Evolutionary conservation across 2,797 vertebrate genomes (phyloP).

Genomic region (Rhincodon typus): DNA sequence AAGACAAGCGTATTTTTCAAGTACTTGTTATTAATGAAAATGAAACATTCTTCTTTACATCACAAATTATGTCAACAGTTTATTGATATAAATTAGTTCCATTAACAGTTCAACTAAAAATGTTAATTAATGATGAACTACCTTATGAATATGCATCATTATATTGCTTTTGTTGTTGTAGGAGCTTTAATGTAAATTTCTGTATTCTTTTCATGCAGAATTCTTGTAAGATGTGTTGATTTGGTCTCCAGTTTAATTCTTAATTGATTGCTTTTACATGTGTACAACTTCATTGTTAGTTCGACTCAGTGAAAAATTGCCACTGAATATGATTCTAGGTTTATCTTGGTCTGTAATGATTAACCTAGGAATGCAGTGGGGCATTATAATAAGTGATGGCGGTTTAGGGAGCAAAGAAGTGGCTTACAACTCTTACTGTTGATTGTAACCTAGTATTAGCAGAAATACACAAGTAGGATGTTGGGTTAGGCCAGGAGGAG

Average conservation of each 20-base stretch:
- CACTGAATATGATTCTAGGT: background rate
- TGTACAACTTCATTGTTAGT: background rate
- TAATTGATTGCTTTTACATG: constrained; percentile 14
- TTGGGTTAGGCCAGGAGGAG: background rate
- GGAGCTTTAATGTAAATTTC: background rate
- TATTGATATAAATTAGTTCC: constrained; percentile 29
- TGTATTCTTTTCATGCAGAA: constrained; percentile 8
- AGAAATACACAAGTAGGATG: background rate
- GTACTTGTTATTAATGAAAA: background rate
- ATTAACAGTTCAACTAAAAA: constrained; percentile 23
- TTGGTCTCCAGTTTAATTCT: background rate
- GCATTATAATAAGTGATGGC: too few species aligned
- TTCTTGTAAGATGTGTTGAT: background rate
- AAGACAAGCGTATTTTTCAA: background rate
- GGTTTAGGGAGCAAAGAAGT: background rate
- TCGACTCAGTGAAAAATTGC: background rate
- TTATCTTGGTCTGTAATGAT: background rate
- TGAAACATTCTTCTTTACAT: background rate
- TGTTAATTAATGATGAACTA: constrained; percentile 3
- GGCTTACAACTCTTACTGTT: background rate
- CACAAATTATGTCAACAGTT: background rate
- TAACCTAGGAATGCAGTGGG: background rate
- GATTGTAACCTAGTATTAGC: background rate
- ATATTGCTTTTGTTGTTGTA: background rate
- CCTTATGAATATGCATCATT: background rate